Evolutionary conservation across 2,797 vertebrate genomes (phyloP).

Genomic region (Dendrocincla tyrannina): DNA sequence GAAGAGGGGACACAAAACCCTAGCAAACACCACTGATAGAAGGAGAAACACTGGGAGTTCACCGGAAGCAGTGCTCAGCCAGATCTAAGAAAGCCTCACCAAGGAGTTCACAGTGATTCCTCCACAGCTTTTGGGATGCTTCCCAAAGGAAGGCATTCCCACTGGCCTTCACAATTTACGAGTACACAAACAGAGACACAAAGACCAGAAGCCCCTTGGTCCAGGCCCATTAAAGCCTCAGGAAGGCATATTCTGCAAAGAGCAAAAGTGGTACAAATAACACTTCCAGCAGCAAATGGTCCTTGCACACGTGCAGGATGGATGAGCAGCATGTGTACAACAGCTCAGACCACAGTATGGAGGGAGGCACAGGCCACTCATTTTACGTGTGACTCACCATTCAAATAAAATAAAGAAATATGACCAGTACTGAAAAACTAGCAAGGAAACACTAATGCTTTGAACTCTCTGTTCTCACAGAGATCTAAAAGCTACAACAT

Average conservation of each 20-base stretch:
- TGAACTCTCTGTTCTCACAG: not conserved
- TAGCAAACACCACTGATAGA: not conserved
- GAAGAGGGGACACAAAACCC: not conserved
- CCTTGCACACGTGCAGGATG: fast-evolving
- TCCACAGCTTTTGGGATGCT: not conserved
- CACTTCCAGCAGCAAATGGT: fast-evolving
- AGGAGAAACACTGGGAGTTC: not conserved
- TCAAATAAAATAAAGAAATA: not conserved
- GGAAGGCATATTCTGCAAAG: not conserved
- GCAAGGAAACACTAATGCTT: not conserved
- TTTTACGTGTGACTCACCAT: not conserved
- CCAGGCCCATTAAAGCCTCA: not conserved
- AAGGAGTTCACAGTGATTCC: not conserved
- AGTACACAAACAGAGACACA: fast-evolving
- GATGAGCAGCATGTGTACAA: fast-evolving
- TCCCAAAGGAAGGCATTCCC: not conserved
- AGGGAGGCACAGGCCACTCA: not conserved
- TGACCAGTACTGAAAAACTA: not conserved
- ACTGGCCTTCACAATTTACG: not conserved
- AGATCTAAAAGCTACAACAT: not conserved
- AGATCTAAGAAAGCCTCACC: not conserved
- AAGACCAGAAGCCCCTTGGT: not conserved
- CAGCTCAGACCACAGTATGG: not conserved
- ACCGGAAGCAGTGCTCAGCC: not conserved
- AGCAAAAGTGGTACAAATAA: not conserved